A percentile compares a stretch with the other conserved stretches of the same genome.
phyloP scores from a whole-genome alignment of 2,113 vertebrate species.

The Origma solitaria region DNA sequence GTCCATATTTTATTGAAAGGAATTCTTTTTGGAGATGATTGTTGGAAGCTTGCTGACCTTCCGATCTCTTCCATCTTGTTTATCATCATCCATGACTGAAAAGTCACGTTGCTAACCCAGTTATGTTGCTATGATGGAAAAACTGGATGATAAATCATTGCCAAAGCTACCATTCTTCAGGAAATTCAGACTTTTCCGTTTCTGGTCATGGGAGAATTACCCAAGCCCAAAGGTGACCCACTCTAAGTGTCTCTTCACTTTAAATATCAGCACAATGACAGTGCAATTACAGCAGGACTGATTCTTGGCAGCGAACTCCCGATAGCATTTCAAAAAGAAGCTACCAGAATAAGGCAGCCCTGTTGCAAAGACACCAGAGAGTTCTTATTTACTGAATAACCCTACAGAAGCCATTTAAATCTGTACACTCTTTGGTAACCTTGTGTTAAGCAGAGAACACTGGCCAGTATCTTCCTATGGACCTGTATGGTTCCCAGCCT shows the following conservation, averaged over 20 bases:
- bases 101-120: constrained; percentile 9
- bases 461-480: background rate
- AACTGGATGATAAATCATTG: background rate
- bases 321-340: background rate
- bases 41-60: background rate
- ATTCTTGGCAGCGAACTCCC: background rate
- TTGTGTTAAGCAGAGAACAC: background rate
- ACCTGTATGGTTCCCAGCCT: background rate
- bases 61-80: constrained; percentile 23
- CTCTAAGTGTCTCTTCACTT: background rate
- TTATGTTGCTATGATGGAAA: constrained; percentile 41
- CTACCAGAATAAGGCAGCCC: background rate
- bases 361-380: background rate
- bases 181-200: constrained; percentile 29
- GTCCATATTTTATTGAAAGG: background rate
- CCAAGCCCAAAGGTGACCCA: background rate
- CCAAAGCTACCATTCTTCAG: background rate
- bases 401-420: background rate
- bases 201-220: background rate
- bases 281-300: background rate
- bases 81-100: background rate
- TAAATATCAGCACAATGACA: background rate
- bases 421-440: background rate
- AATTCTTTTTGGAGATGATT: background rate
- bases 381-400: background rate